Percentiles rank a stretch among this genome's conserved stretches.
Conservation (phyloP, 2,797 vertebrate species). For the Otolemur crassicaudatus region DNA sequence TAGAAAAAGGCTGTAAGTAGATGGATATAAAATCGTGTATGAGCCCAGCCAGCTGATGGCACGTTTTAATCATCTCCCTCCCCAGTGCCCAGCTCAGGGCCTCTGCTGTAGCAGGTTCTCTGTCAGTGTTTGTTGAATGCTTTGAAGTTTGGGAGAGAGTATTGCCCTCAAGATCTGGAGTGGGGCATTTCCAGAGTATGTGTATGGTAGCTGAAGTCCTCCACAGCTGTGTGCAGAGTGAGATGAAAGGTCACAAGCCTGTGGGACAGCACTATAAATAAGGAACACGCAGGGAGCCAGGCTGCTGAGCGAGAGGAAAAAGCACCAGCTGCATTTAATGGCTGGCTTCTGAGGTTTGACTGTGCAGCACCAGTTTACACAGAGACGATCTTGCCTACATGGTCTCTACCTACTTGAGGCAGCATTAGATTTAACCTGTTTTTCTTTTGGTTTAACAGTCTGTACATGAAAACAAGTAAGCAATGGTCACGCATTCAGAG, state of each 20-base stretch:
- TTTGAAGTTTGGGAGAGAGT: background rate
- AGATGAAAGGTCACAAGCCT: background rate
- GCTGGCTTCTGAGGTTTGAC: background rate
- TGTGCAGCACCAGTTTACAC: rapidly evolving
- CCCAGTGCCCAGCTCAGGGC: background rate
- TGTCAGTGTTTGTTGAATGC: background rate
- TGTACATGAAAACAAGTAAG: background rate
- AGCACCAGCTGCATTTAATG: background rate
- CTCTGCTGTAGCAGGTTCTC: background rate
- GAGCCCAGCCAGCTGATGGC: background rate
- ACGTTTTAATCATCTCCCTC: background rate
- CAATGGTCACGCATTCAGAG: background rate
- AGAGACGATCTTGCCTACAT: rapidly evolving
- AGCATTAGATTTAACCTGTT: no score
- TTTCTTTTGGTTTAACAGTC: background rate
- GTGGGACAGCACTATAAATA: rapidly evolving
- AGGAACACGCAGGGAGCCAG: background rate
- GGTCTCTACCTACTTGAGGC: background rate
- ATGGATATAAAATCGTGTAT: background rate
- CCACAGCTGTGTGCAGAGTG: background rate
- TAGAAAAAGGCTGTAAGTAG: background rate
- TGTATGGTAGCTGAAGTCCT: background rate
- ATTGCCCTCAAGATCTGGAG: background rate
- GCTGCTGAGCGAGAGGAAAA: background rate
- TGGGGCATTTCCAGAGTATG: background rate